Evolutionary conservation across 2,113 vertebrate genomes (phyloP).

Genomic region (Manacus vitellinus): DNA sequence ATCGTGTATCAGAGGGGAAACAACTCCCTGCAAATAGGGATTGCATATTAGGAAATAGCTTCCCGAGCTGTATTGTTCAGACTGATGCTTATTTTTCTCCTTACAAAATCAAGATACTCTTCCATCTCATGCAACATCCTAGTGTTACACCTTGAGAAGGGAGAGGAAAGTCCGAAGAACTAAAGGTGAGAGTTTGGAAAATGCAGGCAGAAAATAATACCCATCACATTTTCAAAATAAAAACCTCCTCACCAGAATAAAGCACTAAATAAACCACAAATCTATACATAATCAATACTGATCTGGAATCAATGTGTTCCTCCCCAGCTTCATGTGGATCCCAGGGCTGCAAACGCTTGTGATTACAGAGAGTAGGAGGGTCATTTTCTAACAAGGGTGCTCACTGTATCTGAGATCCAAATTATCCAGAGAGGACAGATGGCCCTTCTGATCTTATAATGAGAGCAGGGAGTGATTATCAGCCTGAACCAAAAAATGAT

Average conservation of each 20-base stretch:
- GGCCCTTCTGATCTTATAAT: constrained; percentile 69
- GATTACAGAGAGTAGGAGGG: constrained; percentile 47
- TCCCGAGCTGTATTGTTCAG: not conserved
- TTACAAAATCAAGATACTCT: not conserved
- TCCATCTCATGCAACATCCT: not conserved
- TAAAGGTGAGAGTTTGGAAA: not conserved
- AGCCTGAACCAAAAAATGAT: constrained; percentile 67
- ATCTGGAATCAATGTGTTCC: constrained; percentile 34
- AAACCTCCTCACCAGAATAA: not conserved
- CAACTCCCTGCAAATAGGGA: not conserved
- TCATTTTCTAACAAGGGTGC: constrained; percentile 64
- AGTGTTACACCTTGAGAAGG: not conserved
- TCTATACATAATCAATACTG: constrained; percentile 21
- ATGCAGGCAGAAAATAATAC: not conserved
- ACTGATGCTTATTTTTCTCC: not conserved
- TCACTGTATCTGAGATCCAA: constrained; percentile 65
- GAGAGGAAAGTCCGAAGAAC: not conserved
- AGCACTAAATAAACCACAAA: not conserved
- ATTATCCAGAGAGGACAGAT: constrained; percentile 67
- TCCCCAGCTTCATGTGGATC: not conserved
- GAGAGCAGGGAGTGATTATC: constrained; percentile 64
- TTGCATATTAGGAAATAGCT: not conserved
- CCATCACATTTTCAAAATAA: not conserved
- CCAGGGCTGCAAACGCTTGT: constrained; percentile 35
- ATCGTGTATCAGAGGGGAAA: not conserved